Evolutionary conservation across 2,113 vertebrate species (phyloP).

Genomic region (Dipodomys ordii): DNA sequence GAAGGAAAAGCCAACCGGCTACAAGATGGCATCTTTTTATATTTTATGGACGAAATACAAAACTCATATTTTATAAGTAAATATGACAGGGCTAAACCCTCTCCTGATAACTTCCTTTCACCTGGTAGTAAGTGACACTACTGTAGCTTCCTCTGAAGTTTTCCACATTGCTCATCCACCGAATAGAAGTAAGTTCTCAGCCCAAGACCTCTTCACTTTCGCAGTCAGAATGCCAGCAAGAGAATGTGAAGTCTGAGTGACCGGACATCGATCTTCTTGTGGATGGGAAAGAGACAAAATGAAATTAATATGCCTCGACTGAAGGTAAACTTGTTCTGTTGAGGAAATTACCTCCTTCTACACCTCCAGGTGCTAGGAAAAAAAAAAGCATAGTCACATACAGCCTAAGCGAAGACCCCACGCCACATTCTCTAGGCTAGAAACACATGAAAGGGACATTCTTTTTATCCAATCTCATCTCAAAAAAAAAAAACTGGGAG

Average conservation of each 20-base stretch:
- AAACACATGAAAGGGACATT: background rate
- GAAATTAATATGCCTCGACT: conserved; percentile 67
- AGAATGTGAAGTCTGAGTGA: conserved; percentile 1
- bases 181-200: background rate
- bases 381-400: conserved; percentile 44
- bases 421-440: background rate
- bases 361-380: conserved; percentile 24
- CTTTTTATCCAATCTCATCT: background rate
- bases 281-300: conserved; percentile 53
- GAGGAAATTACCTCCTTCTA: conserved; percentile 69
- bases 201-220: background rate
- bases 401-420: conserved; percentile 1
- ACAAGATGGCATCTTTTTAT: background rate
- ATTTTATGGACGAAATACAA: too few relatives aligned
- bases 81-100: background rate
- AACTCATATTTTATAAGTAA: background rate
- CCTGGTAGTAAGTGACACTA: conserved; percentile 14
- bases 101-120: background rate
- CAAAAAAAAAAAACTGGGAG: background rate
- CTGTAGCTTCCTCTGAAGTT: background rate
- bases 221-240: background rate
- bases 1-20: background rate
- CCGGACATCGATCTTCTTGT: conserved; percentile 8
- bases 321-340: conserved; percentile 43
- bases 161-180: background rate